A percentile compares a stretch with the other conserved stretches of the same genome.
These are phyloP conservation scores for Alloplasta piceator DNA, from an alignment of 2,888 invertebrate species.

Conservation along the genomic window DNA sequence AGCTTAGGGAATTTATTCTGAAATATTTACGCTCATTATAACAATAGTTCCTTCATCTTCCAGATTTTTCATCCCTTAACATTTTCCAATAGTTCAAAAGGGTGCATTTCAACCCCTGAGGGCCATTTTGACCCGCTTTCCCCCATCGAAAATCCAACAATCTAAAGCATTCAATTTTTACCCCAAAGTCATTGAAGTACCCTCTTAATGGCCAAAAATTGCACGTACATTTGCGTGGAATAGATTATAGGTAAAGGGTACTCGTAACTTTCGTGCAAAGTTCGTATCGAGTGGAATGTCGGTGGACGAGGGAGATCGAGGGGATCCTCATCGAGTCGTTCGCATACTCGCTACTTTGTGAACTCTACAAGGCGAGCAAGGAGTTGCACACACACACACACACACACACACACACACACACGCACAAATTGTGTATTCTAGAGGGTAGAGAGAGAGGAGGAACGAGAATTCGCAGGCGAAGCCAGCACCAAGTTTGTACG, in stretches of 20 bases:
- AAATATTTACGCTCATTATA: no score
- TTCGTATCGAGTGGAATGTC: slow-evolving; percentile 17
- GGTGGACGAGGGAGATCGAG: slow-evolving; percentile 48
- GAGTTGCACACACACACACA: slow-evolving; percentile 16
- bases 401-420: slow-evolving; percentile 1
- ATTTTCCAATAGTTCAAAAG: no score
- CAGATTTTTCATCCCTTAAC: no score
- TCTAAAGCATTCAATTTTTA: no score
- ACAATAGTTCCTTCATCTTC: no score
- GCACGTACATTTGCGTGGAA: no score
- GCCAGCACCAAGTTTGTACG: slow-evolving; percentile 46
- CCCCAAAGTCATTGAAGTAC: no score
- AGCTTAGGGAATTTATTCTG: no score
- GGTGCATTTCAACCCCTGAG: no score
- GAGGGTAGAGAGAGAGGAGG: slow-evolving; percentile 16
- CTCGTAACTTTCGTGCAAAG: slow-evolving; percentile 1
- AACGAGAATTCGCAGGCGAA: slow-evolving; percentile 47
- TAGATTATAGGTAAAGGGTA: neutral
- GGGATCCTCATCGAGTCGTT: slow-evolving; percentile 52
- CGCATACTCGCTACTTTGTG: slow-evolving; percentile 23
- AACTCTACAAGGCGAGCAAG: slow-evolving; percentile 54
- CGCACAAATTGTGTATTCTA: neutral
- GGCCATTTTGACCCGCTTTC: no score
- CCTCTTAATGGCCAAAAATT: no score
- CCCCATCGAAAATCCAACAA: no score